Percentiles rank a stretch among this genome's conserved stretches.
Conservation (phyloP, 2,888 invertebrate genomes). For the Ctenicera cuprea region DNA sequence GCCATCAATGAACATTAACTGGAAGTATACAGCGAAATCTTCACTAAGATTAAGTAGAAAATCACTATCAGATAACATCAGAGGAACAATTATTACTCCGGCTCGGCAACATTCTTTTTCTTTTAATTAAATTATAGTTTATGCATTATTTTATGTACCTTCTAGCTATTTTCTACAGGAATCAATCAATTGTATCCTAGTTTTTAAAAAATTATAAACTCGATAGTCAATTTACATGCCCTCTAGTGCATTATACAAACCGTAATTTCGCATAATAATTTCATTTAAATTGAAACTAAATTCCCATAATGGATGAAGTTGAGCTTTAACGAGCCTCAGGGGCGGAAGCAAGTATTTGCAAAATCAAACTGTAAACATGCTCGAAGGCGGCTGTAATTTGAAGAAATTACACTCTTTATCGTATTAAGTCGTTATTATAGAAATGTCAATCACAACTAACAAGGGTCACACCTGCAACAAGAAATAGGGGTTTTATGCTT, state of each 20-base stretch:
- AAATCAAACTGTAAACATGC: constrained; percentile 28
- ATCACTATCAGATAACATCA: constrained; percentile 22
- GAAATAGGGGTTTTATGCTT: not conserved
- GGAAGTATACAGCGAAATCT: constrained; percentile 5
- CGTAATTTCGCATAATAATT: constrained; percentile 41
- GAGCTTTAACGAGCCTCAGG: constrained; percentile 25
- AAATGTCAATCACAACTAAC: constrained; percentile 23
- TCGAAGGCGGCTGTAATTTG: constrained; percentile 31
- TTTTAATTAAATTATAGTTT: constrained; percentile 24
- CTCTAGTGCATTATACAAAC: constrained; percentile 24
- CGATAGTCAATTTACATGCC: constrained; percentile 25
- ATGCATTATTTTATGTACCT: not conserved
- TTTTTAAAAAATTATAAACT: constrained; percentile 12
- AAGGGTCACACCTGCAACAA: constrained; percentile 27
- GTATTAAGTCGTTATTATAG: constrained; percentile 29
- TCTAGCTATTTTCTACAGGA: constrained; percentile 8
- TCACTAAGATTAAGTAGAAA: constrained; percentile 14
- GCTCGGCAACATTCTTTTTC: not conserved
- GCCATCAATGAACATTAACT: constrained; percentile 5
- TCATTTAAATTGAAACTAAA: constrained; percentile 40
- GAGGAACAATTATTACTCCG: constrained; percentile 16
- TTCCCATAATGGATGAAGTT: constrained; percentile 31
- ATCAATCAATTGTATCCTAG: constrained; percentile 23
- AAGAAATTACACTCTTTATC: constrained; percentile 31
- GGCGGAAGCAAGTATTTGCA: constrained; percentile 38